Evolutionary conservation across 2,797 vertebrate genomes (phyloP).

Genomic region (Lagocephalus sceleratus): DNA sequence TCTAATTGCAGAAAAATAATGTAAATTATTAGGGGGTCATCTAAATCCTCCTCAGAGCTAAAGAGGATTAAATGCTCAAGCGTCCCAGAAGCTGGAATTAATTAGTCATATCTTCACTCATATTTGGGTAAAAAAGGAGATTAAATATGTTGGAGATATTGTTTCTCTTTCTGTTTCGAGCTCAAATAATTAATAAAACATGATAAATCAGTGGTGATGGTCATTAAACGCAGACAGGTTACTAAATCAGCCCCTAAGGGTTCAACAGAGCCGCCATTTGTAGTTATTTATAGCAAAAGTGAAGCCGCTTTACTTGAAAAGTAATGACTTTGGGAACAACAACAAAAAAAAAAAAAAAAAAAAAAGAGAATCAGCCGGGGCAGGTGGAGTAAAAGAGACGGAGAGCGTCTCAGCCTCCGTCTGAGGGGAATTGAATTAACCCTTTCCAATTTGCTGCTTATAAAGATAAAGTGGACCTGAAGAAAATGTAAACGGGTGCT

Average conservation of each 20-base stretch:
- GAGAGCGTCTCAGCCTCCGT: conserved; percentile 38
- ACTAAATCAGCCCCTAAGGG: background rate
- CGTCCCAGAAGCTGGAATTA: too few species aligned
- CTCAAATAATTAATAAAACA: too few species aligned
- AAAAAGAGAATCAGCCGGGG: conserved; percentile 10
- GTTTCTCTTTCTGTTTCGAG: too few species aligned
- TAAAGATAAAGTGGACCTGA: conserved; percentile 65
- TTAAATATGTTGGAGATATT: too few species aligned
- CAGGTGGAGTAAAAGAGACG: conserved; percentile 5
- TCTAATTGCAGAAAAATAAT: too few species aligned
- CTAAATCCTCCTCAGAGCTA: too few species aligned
- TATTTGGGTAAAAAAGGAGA: too few species aligned
- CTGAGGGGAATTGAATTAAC: conserved; percentile 66
- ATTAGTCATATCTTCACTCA: too few species aligned
- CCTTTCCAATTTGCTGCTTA: conserved; percentile 64
- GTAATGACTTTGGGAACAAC: conserved; percentile 66
- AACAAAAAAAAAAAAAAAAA: conserved; percentile 28
- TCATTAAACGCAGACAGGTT: too few species aligned
- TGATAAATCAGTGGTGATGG: too few species aligned
- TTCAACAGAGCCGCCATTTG: conserved; percentile 50
- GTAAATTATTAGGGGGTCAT: too few species aligned
- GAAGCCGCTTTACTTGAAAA: conserved; percentile 57
- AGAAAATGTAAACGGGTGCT: conserved; percentile 44
- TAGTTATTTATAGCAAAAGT: conserved; percentile 67
- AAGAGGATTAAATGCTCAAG: too few species aligned